Evolutionary conservation across 2,113 vertebrate species (phyloP), one percentile per base, ranked within the genome.

Genomic region (Eublepharis macularius): DNA sequence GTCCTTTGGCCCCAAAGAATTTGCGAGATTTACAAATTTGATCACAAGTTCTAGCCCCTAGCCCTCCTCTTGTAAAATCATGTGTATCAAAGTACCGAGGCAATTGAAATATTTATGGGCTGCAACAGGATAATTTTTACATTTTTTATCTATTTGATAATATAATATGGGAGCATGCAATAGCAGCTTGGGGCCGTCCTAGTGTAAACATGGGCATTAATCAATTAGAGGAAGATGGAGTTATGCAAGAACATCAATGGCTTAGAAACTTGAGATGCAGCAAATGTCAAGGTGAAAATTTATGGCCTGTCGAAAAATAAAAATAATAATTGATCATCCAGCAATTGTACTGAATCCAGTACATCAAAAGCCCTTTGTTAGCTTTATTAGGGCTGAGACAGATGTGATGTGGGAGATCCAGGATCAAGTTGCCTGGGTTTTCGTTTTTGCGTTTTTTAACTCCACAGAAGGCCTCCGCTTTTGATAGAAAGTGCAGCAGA

Each of bases 201-300:
- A 87, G 72, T 6, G 66, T 70, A 4, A 5, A 69, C 43, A 65
- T 21, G 47, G 29, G 3, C 24, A n/a, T 51, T 51, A 24, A 69
- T 77, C 26, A 41, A 79, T 45, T 60, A 45, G 19, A 29, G 13
- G 51, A 45, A 72, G 19, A 17, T 13, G 21, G 36, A 29, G 1
- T 34, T 54, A 57, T 4, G 8, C 0, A 2, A 68, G 82, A 83
- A 49, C 2, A 60, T 68, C 47, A 1, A 6, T 3, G 9, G 24
- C 34, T 87, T 75, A 85, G 85, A 87, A 82, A 39, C 39, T 78
- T 76, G n/a, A 43, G 13, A 85, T 78, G 84, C 39, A 83, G 73
- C 36, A 76, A 83, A 70, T 69, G 49, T 8, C 69, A 57, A 76
- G 68, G 36, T 19, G 17, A 47, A 54, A 41, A 81, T 70, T 47